Evolutionary conservation across 2,113 vertebrate species (phyloP), one percentile per base, ranked within the genome.

Genomic region (Chionis minor): DNA sequence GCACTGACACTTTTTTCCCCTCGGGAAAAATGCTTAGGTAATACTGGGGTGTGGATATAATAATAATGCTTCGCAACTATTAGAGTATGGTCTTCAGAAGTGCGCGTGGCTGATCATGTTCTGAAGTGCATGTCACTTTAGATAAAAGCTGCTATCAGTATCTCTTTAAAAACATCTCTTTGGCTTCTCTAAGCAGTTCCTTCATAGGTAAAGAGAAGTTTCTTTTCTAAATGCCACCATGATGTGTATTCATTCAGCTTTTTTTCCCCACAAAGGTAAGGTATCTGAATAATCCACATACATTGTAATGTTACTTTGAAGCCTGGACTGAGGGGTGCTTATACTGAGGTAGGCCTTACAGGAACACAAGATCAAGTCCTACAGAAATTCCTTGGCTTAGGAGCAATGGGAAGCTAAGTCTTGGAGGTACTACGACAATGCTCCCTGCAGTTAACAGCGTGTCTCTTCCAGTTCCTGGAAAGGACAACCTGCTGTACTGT

Each of bases 231-330:
- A 62, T 47, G 35, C 33, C 12, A 23, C 56, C 11, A 6, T 18
- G 26, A 27, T 40, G 49, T 52, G 6, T 67, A 42, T 61, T 35
- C 12, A 38, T 24, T 71, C 14, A 40, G 4, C n/a, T 47, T 40
- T 49, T 49, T n/a, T 7, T 26, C 30, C 24, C 24, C 33, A 32
- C 33, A 79, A n/a, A 40, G 28, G 33, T 45, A 51, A 73, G 38
- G n/a, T 38, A 44, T 54, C 23, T 0, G 0, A 75, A 35, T 35
- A 35, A 49, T 23, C n/a, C 23, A 28, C 4, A 2, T 20, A 12
- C 2, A 2, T 14, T 55, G 40, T n/a, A 32, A 4, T 26, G 65
- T 42, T 61, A 35, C 7, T 42, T 21, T 51, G 74, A 56, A 62
- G 49, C 35, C 35, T 32, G 27, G 73, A 2, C 22, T 35, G 61